A percentile compares a stretch with the other conserved stretches of the same genome.
These are phyloP conservation scores for Peromyscus eremicus DNA, from an alignment of 2,797 vertebrate genomes.

Conservation along the genomic window DNA sequence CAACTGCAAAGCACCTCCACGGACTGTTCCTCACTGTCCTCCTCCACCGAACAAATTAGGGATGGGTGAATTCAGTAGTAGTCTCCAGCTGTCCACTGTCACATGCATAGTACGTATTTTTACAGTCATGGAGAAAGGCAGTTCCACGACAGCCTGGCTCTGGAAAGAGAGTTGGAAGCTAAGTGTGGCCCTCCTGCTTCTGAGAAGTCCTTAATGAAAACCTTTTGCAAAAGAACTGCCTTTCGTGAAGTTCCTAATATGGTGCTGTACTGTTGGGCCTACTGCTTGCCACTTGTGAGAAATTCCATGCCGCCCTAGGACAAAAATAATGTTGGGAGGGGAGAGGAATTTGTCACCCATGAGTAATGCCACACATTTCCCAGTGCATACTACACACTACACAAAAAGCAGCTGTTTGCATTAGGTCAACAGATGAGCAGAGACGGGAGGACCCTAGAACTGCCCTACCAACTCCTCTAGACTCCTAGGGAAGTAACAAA, in stretches of 20 bases:
- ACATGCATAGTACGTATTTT: slow-evolving; percentile 73
- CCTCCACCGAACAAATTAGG: slow-evolving; percentile 49
- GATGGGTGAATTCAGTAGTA: slow-evolving; percentile 65
- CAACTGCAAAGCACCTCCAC: slow-evolving; percentile 31
- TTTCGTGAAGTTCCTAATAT: slow-evolving; percentile 63
- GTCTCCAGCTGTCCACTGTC: slow-evolving; percentile 70
- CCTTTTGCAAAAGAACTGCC: slow-evolving; percentile 61
- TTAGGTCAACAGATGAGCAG: slow-evolving; percentile 55
- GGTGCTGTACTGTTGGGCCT: neutral
- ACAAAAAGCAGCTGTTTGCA: slow-evolving; percentile 65
- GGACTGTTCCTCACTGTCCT: neutral
- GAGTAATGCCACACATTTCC: slow-evolving; percentile 64
- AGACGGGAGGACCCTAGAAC: neutral
- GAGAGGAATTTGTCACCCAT: slow-evolving; percentile 58
- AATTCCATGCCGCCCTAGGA: slow-evolving; percentile 61
- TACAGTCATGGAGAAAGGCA: slow-evolving; percentile 58
- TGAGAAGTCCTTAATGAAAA: slow-evolving; percentile 75
- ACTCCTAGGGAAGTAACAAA: slow-evolving; percentile 42
- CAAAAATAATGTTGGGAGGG: slow-evolving; percentile 59
- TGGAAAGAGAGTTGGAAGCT: slow-evolving; percentile 62
- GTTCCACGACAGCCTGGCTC: slow-evolving; percentile 69
- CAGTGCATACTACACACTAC: slow-evolving; percentile 53
- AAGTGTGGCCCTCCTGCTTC: slow-evolving; percentile 58
- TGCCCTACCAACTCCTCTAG: slow-evolving; percentile 35
- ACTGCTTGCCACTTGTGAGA: slow-evolving; percentile 61